Percentiles rank a stretch among this genome's conserved stretches.
Conservation (phyloP, 1,140 invertebrate species). For the Diploscapter pachys region DNA sequence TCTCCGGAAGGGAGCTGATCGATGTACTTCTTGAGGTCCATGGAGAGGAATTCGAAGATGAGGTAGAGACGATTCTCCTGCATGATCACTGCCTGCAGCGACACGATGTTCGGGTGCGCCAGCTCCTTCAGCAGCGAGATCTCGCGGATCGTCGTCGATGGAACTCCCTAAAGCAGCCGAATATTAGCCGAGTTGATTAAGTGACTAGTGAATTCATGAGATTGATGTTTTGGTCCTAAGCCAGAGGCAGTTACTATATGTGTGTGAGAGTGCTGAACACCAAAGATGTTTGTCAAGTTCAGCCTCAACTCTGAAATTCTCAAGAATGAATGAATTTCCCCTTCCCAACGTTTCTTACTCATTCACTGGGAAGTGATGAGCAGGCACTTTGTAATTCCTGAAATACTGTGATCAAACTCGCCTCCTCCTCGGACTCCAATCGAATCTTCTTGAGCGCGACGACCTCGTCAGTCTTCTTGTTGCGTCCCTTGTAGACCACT, state of each 20-base stretch:
- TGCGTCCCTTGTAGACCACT: slow-evolving; percentile 83
- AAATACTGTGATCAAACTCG: too few species aligned
- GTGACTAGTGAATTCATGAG: slow-evolving; percentile 7
- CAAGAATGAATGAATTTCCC: too few species aligned
- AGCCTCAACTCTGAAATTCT: too few species aligned
- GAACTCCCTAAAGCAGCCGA: slow-evolving; percentile 71
- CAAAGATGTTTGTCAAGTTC: too few species aligned
- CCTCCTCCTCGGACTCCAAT: slow-evolving; percentile 77
- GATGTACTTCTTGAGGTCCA: slow-evolving; percentile 97
- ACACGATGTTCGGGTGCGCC: slow-evolving; percentile 84
- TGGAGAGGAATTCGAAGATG: slow-evolving; percentile 94
- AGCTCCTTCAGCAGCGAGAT: slow-evolving; percentile 87
- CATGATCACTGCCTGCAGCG: slow-evolving; percentile 85
- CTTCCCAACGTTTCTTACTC: too few species aligned
- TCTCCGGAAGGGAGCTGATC: slow-evolving; percentile 75
- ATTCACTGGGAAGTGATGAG: too few species aligned
- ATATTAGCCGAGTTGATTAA: neutral
- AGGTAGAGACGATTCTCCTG: slow-evolving; percentile 81
- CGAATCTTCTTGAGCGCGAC: slow-evolving; percentile 94
- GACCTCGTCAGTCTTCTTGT: slow-evolving; percentile 79
- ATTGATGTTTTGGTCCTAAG: slow-evolving; percentile 1
- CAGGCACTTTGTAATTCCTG: too few species aligned
- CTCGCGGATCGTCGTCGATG: slow-evolving; percentile 88
- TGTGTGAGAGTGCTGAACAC: too few species aligned
- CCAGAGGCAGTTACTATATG: neutral